Evolutionary conservation across 2,797 vertebrate genomes (phyloP), one percentile per base, ranked within the genome.

Genomic region (Danio albolineatus): DNA sequence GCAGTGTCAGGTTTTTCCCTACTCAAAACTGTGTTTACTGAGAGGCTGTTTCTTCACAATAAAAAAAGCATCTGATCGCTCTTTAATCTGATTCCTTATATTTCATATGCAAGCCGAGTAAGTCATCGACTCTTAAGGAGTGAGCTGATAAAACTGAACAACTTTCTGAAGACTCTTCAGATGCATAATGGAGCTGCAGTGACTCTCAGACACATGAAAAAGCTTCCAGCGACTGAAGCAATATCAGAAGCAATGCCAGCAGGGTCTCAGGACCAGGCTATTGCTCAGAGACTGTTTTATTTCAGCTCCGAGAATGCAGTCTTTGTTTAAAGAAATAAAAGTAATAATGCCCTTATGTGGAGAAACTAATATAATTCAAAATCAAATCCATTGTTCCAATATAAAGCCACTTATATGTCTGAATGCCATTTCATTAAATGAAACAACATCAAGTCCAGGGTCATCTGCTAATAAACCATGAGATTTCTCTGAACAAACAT

Each of bases 21-120:
- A 39, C 89, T 89, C 84, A 89, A 88, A 89, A 87, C 39, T 79
- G 38, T 82, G 9, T 69, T 76, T 87, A 88, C 84, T 84, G 73
- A 56, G 44, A 8, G 28, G 28, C 41, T 46, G 4, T 57, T 56
- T 10, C 43, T 67, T 13, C n/a, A 36, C 53, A 57, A 21, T 51
- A 46, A 56, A 38, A 44, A 53, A 43, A 75, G 61, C 41, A 8
- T 19, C 53, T 17, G 21, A 19, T 7, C 43, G 12, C 51, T 41
- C 73, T 67, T 65, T 43, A 44, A 56, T 36, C 13, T 3, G 4
- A 21, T 60, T 14, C 10, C 16, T 39, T 67, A 7, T n/a, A 2
- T 46, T 44, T 46, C 16, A 41, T 6, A 43, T 53, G 48, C 2
- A 56, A 14, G 51, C 16, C 21, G 43, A 41, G 17, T 10, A 10